A percentile compares a stretch with the other conserved stretches of the same genome.
Evolutionary conservation across 37 sponge, comb jelly and placozoan genomes (phyloP).

Genomic region (Agelas oroides): DNA sequence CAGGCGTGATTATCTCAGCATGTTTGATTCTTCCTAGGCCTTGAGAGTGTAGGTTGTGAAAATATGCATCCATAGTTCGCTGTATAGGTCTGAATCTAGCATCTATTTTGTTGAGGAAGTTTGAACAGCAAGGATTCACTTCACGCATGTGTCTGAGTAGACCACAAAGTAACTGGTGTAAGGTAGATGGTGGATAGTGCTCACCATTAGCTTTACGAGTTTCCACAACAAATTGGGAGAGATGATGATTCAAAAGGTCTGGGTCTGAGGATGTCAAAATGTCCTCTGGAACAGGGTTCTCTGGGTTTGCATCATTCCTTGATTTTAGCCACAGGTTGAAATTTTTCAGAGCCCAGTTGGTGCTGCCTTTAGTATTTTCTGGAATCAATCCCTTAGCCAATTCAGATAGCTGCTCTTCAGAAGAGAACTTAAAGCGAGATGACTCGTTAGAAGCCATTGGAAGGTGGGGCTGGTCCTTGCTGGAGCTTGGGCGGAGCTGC

Average conservation of each 20-base stretch:
- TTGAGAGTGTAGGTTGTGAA: background rate
- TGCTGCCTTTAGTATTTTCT: too few relatives aligned
- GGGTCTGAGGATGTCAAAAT: too few relatives aligned
- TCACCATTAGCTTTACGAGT: background rate
- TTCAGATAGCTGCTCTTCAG: too few relatives aligned
- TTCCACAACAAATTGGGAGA: background rate
- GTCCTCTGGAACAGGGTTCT: too few relatives aligned
- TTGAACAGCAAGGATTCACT: background rate
- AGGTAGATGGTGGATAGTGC: background rate
- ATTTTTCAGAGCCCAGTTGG: too few relatives aligned
- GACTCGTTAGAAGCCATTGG: too few relatives aligned
- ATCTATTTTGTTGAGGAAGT: background rate
- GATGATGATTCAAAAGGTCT: background rate
- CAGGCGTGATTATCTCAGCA: constrained; percentile 13
- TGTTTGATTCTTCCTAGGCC: background rate
- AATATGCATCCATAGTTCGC: background rate
- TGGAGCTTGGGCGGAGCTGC: too few relatives aligned
- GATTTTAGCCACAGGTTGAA: too few relatives aligned
- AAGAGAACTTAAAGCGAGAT: too few relatives aligned
- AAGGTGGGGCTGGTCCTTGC: too few relatives aligned
- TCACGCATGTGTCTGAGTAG: background rate
- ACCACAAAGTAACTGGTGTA: background rate
- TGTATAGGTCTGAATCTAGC: background rate
- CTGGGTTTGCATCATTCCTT: too few relatives aligned
- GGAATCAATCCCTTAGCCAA: too few relatives aligned